Evolutionary conservation across 2,888 invertebrate species (phyloP).

Genomic region (Panorpa germanica): DNA sequence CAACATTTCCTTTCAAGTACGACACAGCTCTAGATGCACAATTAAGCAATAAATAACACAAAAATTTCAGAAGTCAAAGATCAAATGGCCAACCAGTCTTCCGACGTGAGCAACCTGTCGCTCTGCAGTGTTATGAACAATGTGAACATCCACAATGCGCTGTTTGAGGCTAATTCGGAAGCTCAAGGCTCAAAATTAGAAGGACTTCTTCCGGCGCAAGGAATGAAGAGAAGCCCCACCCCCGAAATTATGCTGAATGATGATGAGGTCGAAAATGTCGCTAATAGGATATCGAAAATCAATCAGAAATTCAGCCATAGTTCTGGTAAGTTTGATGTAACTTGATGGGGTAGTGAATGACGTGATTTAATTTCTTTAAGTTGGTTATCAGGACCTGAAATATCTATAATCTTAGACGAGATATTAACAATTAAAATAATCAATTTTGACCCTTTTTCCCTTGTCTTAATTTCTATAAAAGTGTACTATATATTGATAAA

Average conservation of each 20-base stretch:
- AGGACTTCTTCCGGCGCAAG: conserved; percentile 22
- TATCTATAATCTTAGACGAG: too few species aligned
- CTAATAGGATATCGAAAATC: too few species aligned
- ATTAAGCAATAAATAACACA: conserved; percentile 14
- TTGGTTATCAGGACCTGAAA: too few species aligned
- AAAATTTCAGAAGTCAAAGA: conserved; percentile 25
- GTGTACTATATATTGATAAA: too few species aligned
- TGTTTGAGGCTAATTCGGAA: conserved; percentile 24
- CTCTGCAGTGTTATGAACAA: conserved; percentile 24
- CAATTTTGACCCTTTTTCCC: too few species aligned
- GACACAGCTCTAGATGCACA: conserved; percentile 14
- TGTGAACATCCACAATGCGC: too few species aligned
- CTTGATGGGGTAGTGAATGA: too few species aligned
- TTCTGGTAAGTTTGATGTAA: conserved; percentile 44
- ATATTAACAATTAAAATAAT: too few species aligned
- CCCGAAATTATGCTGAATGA: conserved; percentile 41
- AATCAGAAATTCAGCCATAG: conserved; percentile 56
- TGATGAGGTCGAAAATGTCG: too few species aligned
- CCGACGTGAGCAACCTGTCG: conserved; percentile 23
- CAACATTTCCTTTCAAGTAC: too few species aligned
- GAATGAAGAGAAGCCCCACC: conserved; percentile 27
- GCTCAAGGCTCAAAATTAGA: conserved; percentile 19
- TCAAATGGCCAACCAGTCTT: conserved; percentile 23
- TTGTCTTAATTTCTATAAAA: too few species aligned
- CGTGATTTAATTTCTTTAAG: too few species aligned